These are phyloP conservation scores for Datnioides undecimradiatus DNA, from an alignment of 2,113 vertebrate species.

Conservation along the genomic window DNA sequence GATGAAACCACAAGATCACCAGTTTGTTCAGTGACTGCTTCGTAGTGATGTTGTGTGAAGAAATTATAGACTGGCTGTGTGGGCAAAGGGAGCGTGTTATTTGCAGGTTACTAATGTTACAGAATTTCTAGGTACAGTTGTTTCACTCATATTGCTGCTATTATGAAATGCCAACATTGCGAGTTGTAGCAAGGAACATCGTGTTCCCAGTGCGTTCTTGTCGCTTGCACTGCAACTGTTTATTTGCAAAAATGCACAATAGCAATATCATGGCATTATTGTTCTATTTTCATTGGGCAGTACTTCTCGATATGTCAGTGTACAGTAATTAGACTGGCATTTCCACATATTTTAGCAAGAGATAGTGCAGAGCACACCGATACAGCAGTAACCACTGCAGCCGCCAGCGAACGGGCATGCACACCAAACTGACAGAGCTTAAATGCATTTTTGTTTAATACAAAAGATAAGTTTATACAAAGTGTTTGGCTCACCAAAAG, in stretches of 20 bases:
- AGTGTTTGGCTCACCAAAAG: background rate
- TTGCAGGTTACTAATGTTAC: constrained; percentile 3
- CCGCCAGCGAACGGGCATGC: background rate
- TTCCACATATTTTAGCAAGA: background rate
- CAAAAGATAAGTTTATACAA: background rate
- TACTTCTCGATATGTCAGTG: background rate
- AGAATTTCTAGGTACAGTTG: background rate
- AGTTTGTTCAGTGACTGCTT: background rate
- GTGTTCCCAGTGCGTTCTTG: background rate
- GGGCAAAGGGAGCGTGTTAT: background rate
- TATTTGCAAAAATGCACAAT: background rate
- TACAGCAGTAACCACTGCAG: background rate
- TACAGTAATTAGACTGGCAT: background rate
- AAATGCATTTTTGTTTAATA: background rate
- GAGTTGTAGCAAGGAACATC: background rate
- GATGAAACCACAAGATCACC: background rate
- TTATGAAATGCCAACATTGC: background rate
- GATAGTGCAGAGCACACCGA: background rate
- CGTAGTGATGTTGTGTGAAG: background rate
- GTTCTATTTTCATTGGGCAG: background rate
- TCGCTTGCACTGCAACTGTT: background rate
- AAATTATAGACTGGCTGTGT: background rate
- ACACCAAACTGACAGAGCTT: background rate
- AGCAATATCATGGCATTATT: background rate
- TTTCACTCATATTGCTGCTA: background rate